Evolutionary conservation across 2,888 invertebrate genomes (phyloP), one percentile per base, ranked within the genome.

Genomic region (Chironomus tentans): DNA sequence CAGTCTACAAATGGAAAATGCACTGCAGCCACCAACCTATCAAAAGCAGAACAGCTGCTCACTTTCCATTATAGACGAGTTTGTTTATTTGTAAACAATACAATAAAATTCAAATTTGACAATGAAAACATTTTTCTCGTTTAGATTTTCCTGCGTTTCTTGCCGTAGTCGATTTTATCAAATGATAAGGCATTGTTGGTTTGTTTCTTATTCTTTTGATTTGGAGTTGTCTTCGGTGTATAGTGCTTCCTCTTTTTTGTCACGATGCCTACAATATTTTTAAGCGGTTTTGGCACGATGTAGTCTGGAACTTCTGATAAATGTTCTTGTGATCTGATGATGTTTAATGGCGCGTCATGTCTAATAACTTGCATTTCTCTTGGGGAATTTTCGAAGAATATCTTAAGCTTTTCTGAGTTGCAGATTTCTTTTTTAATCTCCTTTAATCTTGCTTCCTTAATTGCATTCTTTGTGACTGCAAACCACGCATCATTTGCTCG

Each of bases 381-480:
- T 0, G 97, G 94, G 83, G 98, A 95, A 79, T 96, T 94, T 81
- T 94, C 93, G 82, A 98, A 98, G 84, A 94, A 96, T 22, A 69
- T 90, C 86, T 95, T 96, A 22, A 98, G 84, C 83, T 95, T 96
- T 82, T 94, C 89, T 78, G 95, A 96, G 82, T 94, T 95, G 78
- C 98, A 87, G 77, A 98, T 90, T 85, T 99, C 98, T 77, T 89
- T 89, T 83, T 94, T 94, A 79, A 99, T 98, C 87, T 99, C 99
- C 82, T 94, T 95, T 70, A 98, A 86, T 22, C 98, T 87, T 0
- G 98, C 97, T 83, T 98, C 97, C 69, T 95, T 87, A 2, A 99
- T 92, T 0, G 97, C 97, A 77, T 95, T 92, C 80, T 92, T 89
- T 0, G 98, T 98, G 7, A 97, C 95, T 0, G 97, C 93, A 80